phyloP scores from a whole-genome alignment of 2,797 vertebrate genomes.

The Leucoraja ocellata region DNA sequence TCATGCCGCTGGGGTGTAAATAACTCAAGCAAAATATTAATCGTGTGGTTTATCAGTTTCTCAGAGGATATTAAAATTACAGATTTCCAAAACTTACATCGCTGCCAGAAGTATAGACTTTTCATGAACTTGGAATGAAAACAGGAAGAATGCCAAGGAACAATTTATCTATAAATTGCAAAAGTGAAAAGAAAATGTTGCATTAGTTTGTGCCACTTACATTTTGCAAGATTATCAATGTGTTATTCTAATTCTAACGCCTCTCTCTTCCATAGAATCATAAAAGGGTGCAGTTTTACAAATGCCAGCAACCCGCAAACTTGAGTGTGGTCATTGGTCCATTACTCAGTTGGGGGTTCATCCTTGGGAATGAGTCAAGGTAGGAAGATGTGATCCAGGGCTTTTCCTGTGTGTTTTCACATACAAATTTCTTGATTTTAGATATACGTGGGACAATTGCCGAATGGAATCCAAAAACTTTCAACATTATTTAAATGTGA shows the following conservation, averaged over 20 bases:
- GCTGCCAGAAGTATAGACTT: slow-evolving; percentile 91
- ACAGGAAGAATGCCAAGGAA: slow-evolving; percentile 92
- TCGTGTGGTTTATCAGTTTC: not conserved
- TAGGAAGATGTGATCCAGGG: not conserved
- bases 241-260: not conserved
- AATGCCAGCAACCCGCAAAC: not conserved
- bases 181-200: slow-evolving; percentile 41
- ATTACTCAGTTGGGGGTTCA: not conserved
- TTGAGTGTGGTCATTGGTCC: not conserved
- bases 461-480: not conserved
- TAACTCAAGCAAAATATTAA: too few relatives aligned
- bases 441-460: not conserved
- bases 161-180: slow-evolving; percentile 71
- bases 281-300: not conserved
- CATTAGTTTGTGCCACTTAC: not conserved
- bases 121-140: slow-evolving; percentile 98
- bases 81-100: slow-evolving; percentile 69
- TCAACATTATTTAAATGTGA: not conserved
- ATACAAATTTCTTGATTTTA: not conserved
- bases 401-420: not conserved
- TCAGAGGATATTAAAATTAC: not conserved
- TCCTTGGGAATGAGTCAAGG: not conserved
- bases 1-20: too few relatives aligned
- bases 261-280: not conserved
- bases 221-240: not conserved